Evolutionary conservation across 2,113 vertebrate genomes (phyloP).

Genomic region (Probosciger aterrimus): DNA sequence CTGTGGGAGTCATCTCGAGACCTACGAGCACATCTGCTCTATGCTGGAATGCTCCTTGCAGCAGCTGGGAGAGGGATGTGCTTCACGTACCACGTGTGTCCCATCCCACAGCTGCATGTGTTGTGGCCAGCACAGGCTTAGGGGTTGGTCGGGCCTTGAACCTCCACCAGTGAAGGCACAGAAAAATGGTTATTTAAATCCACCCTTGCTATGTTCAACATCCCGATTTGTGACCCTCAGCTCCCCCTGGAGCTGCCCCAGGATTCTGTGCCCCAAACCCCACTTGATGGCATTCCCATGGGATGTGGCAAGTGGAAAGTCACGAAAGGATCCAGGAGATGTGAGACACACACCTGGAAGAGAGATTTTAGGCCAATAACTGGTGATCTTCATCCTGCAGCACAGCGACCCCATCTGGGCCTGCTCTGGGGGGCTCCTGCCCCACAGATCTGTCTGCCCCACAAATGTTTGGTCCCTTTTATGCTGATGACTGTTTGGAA

Average conservation of each 20-base stretch:
- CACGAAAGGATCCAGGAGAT: neutral
- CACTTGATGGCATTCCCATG: neutral
- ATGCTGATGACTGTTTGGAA: neutral
- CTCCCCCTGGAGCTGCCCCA: neutral
- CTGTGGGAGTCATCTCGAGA: neutral
- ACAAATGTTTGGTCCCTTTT: neutral
- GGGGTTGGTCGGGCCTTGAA: neutral
- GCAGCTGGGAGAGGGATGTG: neutral
- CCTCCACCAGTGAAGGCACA: rapidly evolving
- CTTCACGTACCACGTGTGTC: rapidly evolving
- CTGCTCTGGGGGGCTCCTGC: neutral
- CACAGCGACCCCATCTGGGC: neutral
- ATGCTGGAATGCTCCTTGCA: neutral
- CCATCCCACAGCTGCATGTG: neutral
- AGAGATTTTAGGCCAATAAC: neutral
- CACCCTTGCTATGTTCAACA: neutral
- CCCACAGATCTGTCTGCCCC: neutral
- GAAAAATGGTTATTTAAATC: neutral
- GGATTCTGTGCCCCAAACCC: neutral
- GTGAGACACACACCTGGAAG: neutral
- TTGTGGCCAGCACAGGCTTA: neutral
- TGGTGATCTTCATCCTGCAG: neutral
- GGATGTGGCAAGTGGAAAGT: rapidly evolving
- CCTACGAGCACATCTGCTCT: neutral
- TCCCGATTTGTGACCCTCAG: neutral